Evolutionary conservation across 1,140 invertebrate species (phyloP).

Genomic region (Trichonephila clavata): DNA sequence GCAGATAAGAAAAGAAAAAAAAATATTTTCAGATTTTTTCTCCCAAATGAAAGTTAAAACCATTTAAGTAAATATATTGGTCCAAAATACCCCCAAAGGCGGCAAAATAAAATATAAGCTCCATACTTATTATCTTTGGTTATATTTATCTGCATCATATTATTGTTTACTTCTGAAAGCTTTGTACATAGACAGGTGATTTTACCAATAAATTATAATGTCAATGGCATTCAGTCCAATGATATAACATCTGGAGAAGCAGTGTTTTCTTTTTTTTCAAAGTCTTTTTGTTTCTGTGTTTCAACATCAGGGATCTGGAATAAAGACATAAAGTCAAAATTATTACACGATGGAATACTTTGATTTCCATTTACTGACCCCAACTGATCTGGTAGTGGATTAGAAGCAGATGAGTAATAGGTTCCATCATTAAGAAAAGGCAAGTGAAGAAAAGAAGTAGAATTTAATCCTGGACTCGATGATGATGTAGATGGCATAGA

Average conservation of each 20-base stretch:
- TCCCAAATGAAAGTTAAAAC: neutral
- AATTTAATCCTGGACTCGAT: slow-evolving; percentile 34
- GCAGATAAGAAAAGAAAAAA: neutral
- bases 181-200: slow-evolving; percentile 18
- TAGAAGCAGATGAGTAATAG: neutral
- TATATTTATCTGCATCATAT: neutral
- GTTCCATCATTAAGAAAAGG: neutral
- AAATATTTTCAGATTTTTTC: neutral
- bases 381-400: slow-evolving; percentile 33
- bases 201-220: neutral
- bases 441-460: neutral
- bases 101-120: neutral
- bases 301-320: slow-evolving; percentile 36
- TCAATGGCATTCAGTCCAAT: slow-evolving; percentile 33
- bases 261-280: neutral
- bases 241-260: slow-evolving; percentile 66
- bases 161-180: neutral
- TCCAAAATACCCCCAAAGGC: neutral
- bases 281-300: slow-evolving; percentile 34
- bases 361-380: slow-evolving; percentile 9
- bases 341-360: neutral
- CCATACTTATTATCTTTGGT: slow-evolving; percentile 1
- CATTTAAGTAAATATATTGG: neutral
- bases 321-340: slow-evolving; percentile 59
- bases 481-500: slow-evolving; percentile 68